A percentile compares a stretch with the other conserved stretches of the same genome.
Conservation (phyloP, 2,797 vertebrate genomes). For the Sylvia borin region DNA sequence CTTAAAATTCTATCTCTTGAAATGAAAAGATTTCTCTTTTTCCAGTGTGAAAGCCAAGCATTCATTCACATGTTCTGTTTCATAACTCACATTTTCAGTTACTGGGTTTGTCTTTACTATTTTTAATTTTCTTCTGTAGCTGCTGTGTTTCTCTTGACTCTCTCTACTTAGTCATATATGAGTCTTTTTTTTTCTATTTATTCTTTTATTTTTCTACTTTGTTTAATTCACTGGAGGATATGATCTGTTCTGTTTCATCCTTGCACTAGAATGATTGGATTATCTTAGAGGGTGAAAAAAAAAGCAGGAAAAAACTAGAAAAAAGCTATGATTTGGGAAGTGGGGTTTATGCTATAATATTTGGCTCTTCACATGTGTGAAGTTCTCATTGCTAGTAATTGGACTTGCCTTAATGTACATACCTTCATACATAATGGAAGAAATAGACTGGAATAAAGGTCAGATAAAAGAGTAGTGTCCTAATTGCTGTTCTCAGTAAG, state of each 20-base stretch:
- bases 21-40: neutral
- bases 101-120: neutral
- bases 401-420: neutral
- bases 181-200: neutral
- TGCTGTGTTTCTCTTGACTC: conserved; percentile 9
- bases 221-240: neutral
- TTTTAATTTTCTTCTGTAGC: conserved; percentile 1
- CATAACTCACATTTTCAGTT: conserved; percentile 17
- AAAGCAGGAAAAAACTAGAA: neutral
- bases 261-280: neutral
- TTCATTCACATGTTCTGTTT: conserved; percentile 20
- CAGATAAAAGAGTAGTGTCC: neutral
- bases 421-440: neutral
- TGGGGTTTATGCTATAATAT: neutral
- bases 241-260: neutral
- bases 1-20: neutral
- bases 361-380: neutral
- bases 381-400: neutral
- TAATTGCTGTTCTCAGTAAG: neutral
- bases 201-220: neutral
- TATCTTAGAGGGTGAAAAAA: neutral
- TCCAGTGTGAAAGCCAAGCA: neutral
- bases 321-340: neutral
- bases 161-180: neutral
- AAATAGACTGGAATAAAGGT: neutral